phyloP scores from a whole-genome alignment of 1,140 invertebrate species.

The Drosophila dunni region DNA sequence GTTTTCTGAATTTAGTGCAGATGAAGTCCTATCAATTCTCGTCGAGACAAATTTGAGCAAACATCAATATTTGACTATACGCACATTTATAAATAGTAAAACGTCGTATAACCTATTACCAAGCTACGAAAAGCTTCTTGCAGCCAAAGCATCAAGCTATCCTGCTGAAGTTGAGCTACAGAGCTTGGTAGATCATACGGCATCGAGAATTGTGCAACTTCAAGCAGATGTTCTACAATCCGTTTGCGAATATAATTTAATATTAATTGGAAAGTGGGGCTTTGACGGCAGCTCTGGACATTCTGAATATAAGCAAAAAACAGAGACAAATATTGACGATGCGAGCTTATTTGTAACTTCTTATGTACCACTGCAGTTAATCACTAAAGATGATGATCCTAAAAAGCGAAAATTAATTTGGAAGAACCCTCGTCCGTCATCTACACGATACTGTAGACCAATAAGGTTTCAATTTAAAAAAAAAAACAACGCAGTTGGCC shows the following conservation, averaged over 20 bases:
- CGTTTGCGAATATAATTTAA: slow-evolving; percentile 1
- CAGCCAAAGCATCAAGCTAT: slow-evolving; percentile 28
- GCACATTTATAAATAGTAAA: slow-evolving; percentile 10
- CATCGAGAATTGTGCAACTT: slow-evolving; percentile 26
- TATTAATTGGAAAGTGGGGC: not conserved
- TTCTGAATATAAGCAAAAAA: slow-evolving; percentile 31
- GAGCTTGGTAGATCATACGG: slow-evolving; percentile 35
- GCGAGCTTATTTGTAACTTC: slow-evolving; percentile 8
- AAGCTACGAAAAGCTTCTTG: slow-evolving; percentile 21
- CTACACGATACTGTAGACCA: no score
- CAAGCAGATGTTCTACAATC: slow-evolving; percentile 31
- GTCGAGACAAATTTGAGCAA: not conserved
- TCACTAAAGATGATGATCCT: not conserved
- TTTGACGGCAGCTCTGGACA: slow-evolving; percentile 13
- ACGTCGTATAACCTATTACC: slow-evolving; percentile 7
- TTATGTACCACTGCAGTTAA: slow-evolving; percentile 28
- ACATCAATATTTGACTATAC: no score
- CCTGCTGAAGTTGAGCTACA: slow-evolving; percentile 41
- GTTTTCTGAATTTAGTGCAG: slow-evolving; percentile 2
- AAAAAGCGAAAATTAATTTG: no score
- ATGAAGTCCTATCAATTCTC: not conserved
- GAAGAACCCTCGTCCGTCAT: no score
- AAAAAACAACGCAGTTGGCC: no score
- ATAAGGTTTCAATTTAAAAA: no score
- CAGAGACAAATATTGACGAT: slow-evolving; percentile 25